phyloP scores from a whole-genome alignment of 2,113 vertebrate species.

The Anas platyrhynchos region DNA sequence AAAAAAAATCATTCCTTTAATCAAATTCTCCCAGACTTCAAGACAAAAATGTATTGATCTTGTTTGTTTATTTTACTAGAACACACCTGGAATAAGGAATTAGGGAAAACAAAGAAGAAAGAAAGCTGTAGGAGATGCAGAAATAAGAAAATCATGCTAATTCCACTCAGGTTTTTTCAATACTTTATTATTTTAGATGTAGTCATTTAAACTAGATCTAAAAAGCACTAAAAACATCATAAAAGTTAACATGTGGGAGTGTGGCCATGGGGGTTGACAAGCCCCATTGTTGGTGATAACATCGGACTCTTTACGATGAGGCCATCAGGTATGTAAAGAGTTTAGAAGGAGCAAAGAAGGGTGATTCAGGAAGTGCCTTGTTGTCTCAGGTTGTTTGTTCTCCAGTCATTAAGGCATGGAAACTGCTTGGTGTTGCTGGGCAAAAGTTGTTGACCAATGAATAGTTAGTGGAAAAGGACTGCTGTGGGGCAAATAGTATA shows the following conservation, averaged over 20 bases:
- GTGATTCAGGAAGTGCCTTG: too few species aligned
- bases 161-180: not conserved
- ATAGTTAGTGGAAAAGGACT: too few species aligned
- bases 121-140: not conserved
- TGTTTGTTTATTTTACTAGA: not conserved
- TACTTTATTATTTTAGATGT: not conserved
- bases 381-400: too few species aligned
- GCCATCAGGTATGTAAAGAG: too few species aligned
- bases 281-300: too few species aligned
- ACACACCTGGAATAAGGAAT: not conserved
- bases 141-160: not conserved
- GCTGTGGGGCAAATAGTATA: too few species aligned
- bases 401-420: too few species aligned
- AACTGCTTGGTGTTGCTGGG: too few species aligned
- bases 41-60: not conserved
- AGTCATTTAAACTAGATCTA: not conserved
- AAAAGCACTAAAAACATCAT: not conserved
- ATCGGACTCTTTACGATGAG: too few species aligned
- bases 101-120: fast-evolving
- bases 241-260: not conserved
- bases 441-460: too few species aligned
- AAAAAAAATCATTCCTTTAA: not conserved
- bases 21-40: not conserved
- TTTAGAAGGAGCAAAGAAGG: too few species aligned
- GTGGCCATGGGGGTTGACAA: too few species aligned